Evolutionary conservation across 2,113 vertebrate species (phyloP), one percentile per base, ranked within the genome.

Genomic region (Crotalus helleri): DNA sequence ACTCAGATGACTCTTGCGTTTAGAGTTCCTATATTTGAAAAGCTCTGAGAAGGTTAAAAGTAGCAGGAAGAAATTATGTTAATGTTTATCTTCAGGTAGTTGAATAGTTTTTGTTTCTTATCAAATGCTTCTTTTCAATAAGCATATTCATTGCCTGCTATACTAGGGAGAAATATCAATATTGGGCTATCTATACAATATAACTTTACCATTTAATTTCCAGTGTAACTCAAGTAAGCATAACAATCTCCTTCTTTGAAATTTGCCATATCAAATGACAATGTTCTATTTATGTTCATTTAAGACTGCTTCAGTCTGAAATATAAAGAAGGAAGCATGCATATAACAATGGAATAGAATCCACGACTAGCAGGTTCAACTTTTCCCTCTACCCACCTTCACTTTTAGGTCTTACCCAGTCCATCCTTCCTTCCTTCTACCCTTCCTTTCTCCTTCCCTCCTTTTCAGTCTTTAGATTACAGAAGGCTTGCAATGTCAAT

Each of bases 21-120:
- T 92, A 88, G 11, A 92, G 2, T 54, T 13, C 94, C 94, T 92
- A 87, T 92, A 93, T 59, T 93, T 17, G 86, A 81, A 89, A 93
- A 94, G 3, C 8, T 93, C 93, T 81, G 90, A 95, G 86, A 90
- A 95, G 4, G 87, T 88, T 91, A 94, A 91, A 93, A 94, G 81
- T 53, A 95, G 17, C 24, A 92, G 85, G 94, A 95, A 91, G 46
- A 81, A 95, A 87, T 94, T 87, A 55, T 3, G 33, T 49, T 24
- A 94, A 51, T 93, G 93, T 49, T 53, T 39, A 94, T 21, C 17
- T 85, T 87, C 44, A 91, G 11, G 13, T 94, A 49, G 2, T 5
- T 92, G 17, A 94, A 91, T 93, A 90, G 46, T 13, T 85, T 90
- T 90, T 44, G 2, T 81, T 81, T 33, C 81, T 89, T 55, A 81